Base-by-base conservation (phyloP, 64 coral and sea anemone species). In the Platygyra sinensis region DNA sequence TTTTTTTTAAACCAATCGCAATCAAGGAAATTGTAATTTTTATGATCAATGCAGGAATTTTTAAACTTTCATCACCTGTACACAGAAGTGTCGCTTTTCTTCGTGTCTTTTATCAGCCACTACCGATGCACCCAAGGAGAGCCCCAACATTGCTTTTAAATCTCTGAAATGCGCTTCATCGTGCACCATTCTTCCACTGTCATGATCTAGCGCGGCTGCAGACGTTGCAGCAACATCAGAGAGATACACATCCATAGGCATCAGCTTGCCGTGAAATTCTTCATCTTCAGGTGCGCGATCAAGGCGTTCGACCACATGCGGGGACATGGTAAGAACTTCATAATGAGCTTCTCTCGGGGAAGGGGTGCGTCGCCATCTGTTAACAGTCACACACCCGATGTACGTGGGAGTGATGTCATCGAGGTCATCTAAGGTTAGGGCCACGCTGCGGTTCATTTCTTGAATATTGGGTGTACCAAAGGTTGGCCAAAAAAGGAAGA, bases 271-370 rank as follows among this genome's bases (percentile, higher is more conserved):
- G 38, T 28, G 46, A n/a, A 78, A 20, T 28, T 78, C 76, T 55
- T 78, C 22, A 12, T 78, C 76, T 19, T 55, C 38, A n/a, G 49
- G 46, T 51, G 46, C 22, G 7, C 76, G 46, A 50, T 78, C 76
- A 54, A 78, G 46, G 13, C 76, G 76, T 50, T 78, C 76, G 27
- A 78, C 57, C 17, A 9, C 38, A n/a, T 78, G 19, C 2, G 76
- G 50, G 22, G 42, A 28, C 76, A 78, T 55, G 13, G 49, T 54
- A 55, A 78, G 24, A 22, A 78, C 76, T 78, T 78, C 76, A 28
- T 78, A 78, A 50, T 78, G 76, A 54, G 49, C 10, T 55, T 78
- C 76, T 27, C 25, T 54, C 38, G 76, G 76, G 76, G 76, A 78
- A 10, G 46, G 4, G 46, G 76, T 78, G 50, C 76, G 76, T 78